A percentile compares a stretch with the other conserved stretches of the same genome.
phyloP scores from a whole-genome alignment of 2,113 vertebrate genomes.

The Megaleporinus macrocephalus region DNA sequence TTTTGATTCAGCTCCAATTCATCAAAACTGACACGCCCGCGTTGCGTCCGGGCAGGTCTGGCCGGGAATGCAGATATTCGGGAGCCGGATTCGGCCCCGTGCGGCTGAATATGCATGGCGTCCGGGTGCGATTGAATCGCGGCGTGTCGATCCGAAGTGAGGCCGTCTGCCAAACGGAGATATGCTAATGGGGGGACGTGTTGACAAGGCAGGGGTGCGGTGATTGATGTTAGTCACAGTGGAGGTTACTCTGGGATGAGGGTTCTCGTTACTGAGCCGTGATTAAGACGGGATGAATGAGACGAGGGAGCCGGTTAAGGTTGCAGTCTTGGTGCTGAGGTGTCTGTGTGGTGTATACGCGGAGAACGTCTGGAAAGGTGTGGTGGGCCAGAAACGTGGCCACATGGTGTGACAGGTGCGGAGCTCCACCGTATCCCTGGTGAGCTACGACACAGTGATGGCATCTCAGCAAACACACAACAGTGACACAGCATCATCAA shows the following conservation, averaged over 20 bases:
- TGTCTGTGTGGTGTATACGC: background rate
- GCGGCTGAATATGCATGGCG: conserved; percentile 34
- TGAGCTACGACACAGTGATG: background rate
- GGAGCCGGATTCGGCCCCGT: conserved; percentile 1
- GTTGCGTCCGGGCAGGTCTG: background rate
- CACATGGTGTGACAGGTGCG: background rate
- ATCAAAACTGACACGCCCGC: conserved; percentile 26
- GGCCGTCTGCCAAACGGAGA: conserved; percentile 33
- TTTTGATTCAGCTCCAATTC: conserved; percentile 23
- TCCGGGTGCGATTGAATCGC: conserved; percentile 25
- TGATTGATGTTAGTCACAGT: conserved; percentile 44
- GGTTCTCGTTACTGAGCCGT: conserved; percentile 38
- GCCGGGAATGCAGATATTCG: conserved; percentile 15
- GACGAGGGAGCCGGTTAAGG: conserved; percentile 1
- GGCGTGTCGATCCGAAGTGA: conserved; percentile 8
- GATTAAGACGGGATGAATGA: conserved; percentile 47
- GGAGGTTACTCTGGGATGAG: conserved; percentile 45
- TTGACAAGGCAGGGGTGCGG: conserved; percentile 33
- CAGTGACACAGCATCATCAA: no score
- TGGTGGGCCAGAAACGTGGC: background rate
- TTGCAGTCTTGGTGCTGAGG: background rate
- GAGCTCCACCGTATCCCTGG: background rate
- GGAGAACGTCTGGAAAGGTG: background rate
- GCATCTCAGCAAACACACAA: no score
- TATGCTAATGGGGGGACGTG: conserved; percentile 43